Evolutionary conservation across 1,140 invertebrate species (phyloP).

Genomic region (Vollenhovia emeryi): DNA sequence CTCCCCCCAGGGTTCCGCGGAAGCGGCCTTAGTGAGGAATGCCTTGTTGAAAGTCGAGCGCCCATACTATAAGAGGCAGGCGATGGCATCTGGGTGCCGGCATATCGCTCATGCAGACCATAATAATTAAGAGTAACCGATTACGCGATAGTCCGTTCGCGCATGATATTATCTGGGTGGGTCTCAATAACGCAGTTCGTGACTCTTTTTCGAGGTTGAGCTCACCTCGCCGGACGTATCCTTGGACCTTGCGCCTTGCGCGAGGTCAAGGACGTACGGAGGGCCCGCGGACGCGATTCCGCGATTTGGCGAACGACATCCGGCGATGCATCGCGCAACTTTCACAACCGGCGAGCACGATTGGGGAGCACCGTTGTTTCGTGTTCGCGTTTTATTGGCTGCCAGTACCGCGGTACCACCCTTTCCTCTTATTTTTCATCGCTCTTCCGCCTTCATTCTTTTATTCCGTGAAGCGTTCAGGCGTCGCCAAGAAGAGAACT

Average conservation of each 20-base stretch:
- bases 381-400: conserved; percentile 28
- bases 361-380: not conserved
- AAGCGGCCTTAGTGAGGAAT: not conserved
- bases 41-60: not conserved
- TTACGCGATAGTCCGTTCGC: conserved; percentile 45
- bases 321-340: conserved; percentile 51
- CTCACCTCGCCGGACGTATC: conserved; percentile 37
- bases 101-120: conserved; percentile 16
- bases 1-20: not conserved
- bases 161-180: conserved; percentile 52
- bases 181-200: conserved; percentile 61
- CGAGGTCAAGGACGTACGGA: conserved; percentile 45
- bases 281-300: conserved; percentile 3
- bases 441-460: not conserved
- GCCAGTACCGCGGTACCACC: not conserved
- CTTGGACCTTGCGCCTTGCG: conserved; percentile 33
- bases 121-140: conserved; percentile 60
- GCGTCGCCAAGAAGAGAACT: not conserved
- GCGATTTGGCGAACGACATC: conserved; percentile 48
- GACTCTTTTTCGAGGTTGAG: conserved; percentile 60
- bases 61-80: not conserved
- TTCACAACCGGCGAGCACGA: conserved; percentile 6
- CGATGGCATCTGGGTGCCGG: conserved; percentile 28
- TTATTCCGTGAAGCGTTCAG: not conserved
- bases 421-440: not conserved